Evolutionary conservation across 2,797 vertebrate genomes (phyloP), one percentile per base, ranked within the genome.

Genomic region (Takifugu ocellatus): DNA sequence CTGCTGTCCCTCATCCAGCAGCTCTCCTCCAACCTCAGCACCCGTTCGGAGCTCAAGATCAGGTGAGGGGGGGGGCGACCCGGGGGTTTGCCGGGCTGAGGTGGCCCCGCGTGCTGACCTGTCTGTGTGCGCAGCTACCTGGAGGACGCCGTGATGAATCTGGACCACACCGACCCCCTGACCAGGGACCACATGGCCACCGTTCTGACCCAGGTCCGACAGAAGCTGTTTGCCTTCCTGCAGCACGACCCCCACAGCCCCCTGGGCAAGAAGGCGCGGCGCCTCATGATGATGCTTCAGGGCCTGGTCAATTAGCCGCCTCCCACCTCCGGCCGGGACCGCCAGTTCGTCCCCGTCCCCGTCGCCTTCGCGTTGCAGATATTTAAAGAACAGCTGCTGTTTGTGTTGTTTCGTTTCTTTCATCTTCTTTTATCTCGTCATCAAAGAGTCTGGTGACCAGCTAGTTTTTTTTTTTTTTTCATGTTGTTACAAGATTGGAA

Each of bases 1-100:
- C 93, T 99, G 79, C 93, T 99, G 66, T 99, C 97, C 0, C 95
- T 99, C 77, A 98, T 99, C 74, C 97, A 99, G 90, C 97, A 99
- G 86, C 93, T 99, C 7, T 96, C 96, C 66, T 98, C 96, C 16
- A 98, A 97, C 82, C 78, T 99, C 66, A 87, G 92, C 11, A 96
- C 94, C n/a, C 94, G 93, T 65, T 95, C 95, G 0, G 96, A 99
- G 46, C 94, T 99, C 80, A 99, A 99, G 84, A 90, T 99, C 83
- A 95, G 94, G 97, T 99, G 81, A 90, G 36, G 27, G 7, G 27
- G 7, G 27, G 4, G 27, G 27, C 27, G 21, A 21, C 21, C 21
- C 21, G 21, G 21, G 21, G 21, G 21, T 21, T 21, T 21, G 21
- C 21, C 21, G 21, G 21, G 21, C 21, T 1, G 21, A 21, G 21